Conservation (phyloP, 2,113 vertebrate species). For the Hirundichthys speculiger region DNA sequence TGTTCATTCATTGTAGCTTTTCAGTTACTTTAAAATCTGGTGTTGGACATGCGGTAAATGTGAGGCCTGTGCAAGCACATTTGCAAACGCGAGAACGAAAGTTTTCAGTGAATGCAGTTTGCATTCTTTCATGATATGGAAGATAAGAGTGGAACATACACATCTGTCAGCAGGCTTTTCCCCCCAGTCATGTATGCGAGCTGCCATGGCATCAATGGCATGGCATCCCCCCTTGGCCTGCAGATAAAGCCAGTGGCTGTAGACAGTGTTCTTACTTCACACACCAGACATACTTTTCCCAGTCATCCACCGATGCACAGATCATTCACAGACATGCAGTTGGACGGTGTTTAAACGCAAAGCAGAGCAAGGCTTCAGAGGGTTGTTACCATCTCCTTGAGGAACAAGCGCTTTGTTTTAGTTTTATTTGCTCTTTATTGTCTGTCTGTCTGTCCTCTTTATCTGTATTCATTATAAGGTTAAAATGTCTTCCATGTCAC, state of each 20-base stretch:
- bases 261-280: slow-evolving; percentile 52
- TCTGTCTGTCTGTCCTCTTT: not conserved
- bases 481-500: too few relatives aligned
- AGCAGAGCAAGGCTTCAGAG: slow-evolving; percentile 30
- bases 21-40: slow-evolving; percentile 10
- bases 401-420: not conserved
- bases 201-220: slow-evolving; percentile 55
- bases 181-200: slow-evolving; percentile 57
- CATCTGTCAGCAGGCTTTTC: slow-evolving; percentile 62
- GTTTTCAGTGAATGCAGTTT: slow-evolving; percentile 59
- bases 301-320: slow-evolving; percentile 63
- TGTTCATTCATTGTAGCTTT: slow-evolving; percentile 2
- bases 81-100: slow-evolving; percentile 24
- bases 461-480: too few relatives aligned
- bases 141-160: slow-evolving; percentile 56
- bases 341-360: slow-evolving; percentile 47
- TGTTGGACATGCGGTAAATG: slow-evolving; percentile 9
- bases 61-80: slow-evolving; percentile 18
- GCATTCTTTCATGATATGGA: slow-evolving; percentile 55
- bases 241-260: slow-evolving; percentile 49
- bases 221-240: slow-evolving; percentile 69
- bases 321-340: slow-evolving; percentile 62
- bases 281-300: slow-evolving; percentile 69
- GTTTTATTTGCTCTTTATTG: slow-evolving; percentile 17
- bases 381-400: slow-evolving; percentile 23